Percentiles rank a stretch among this genome's conserved stretches.
phyloP scores from a whole-genome alignment of 2,888 invertebrate species.

The Anodontia alba region DNA sequence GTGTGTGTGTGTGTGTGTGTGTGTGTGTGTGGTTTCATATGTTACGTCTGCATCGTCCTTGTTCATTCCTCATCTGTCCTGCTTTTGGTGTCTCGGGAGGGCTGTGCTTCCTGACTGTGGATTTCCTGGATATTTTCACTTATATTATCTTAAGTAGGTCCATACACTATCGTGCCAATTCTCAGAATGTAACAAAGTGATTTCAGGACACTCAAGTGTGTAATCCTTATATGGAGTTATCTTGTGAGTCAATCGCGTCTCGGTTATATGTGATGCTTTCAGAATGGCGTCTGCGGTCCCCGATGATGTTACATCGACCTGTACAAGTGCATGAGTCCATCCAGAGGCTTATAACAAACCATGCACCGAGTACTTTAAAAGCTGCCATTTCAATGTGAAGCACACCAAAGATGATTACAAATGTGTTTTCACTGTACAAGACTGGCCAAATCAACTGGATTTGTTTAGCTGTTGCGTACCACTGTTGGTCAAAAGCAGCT shows the following conservation, averaged over 20 bases:
- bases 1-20: too few relatives aligned
- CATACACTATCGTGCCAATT: not conserved
- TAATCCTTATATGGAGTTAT: slow-evolving; percentile 31
- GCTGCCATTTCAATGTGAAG: slow-evolving; percentile 74
- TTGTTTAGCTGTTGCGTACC: slow-evolving; percentile 70
- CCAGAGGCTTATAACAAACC: slow-evolving; percentile 71
- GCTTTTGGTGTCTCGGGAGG: too few relatives aligned
- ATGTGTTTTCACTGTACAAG: slow-evolving; percentile 65
- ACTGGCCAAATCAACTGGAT: slow-evolving; percentile 73
- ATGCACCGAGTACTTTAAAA: slow-evolving; percentile 60
- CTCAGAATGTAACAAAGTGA: not conserved
- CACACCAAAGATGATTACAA: slow-evolving; percentile 74
- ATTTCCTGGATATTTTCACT: too few relatives aligned
- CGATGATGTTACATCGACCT: slow-evolving; percentile 60
- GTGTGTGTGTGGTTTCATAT: too few relatives aligned
- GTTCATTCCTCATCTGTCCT: too few relatives aligned
- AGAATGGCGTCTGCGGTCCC: slow-evolving; percentile 62
- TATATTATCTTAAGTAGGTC: too few relatives aligned
- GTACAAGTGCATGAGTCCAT: slow-evolving; percentile 58
- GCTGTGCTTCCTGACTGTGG: too few relatives aligned
- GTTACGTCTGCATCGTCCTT: too few relatives aligned
- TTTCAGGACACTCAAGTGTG: too few relatives aligned
- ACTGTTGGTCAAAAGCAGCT: slow-evolving; percentile 69
- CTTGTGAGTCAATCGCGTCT: slow-evolving; percentile 58
- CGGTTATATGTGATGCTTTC: slow-evolving; percentile 28